Conservation (phyloP, 2,113 vertebrate genomes). For the Psilopsiagon aurifrons region DNA sequence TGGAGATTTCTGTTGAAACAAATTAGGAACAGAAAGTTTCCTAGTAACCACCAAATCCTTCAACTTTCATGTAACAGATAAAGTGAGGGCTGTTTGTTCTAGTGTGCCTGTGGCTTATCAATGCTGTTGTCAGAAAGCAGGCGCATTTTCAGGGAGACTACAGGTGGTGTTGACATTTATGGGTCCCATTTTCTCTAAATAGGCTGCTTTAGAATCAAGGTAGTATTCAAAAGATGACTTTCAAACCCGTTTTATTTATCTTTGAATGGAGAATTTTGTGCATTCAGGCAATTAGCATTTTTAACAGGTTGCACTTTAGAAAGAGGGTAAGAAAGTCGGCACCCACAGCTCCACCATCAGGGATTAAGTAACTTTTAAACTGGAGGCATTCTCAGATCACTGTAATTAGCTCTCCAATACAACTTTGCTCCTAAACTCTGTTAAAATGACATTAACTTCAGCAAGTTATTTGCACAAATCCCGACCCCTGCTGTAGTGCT, state of each 20-base stretch:
- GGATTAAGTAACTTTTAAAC: constrained; percentile 54
- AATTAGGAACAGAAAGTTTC: constrained; percentile 34
- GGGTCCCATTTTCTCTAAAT: constrained; percentile 77
- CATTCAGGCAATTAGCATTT: constrained; percentile 64
- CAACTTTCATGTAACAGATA: constrained; percentile 47
- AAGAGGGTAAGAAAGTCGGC: constrained; percentile 25
- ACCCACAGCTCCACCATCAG: neutral
- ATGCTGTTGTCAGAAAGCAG: constrained; percentile 71
- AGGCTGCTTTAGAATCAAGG: constrained; percentile 69
- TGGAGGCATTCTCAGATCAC: constrained; percentile 5
- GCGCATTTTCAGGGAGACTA: constrained; percentile 61
- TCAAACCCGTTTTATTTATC: constrained; percentile 68
- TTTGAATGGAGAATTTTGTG: constrained; percentile 70
- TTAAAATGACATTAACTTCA: constrained; percentile 2
- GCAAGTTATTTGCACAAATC: constrained; percentile 13
- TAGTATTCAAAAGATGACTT: constrained; percentile 69
- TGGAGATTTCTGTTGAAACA: constrained; percentile 35
- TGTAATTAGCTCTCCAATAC: constrained; percentile 57
- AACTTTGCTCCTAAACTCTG: constrained; percentile 33
- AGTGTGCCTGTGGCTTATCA: constrained; percentile 66
- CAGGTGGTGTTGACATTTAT: constrained; percentile 75
- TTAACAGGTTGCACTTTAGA: constrained; percentile 62
- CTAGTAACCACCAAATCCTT: neutral
- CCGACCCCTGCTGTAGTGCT: neutral
- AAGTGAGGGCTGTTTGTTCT: constrained; percentile 61